Evolutionary conservation across 2,797 vertebrate genomes (phyloP), one percentile per base, ranked within the genome.

Genomic region (Liparis tanakae): DNA sequence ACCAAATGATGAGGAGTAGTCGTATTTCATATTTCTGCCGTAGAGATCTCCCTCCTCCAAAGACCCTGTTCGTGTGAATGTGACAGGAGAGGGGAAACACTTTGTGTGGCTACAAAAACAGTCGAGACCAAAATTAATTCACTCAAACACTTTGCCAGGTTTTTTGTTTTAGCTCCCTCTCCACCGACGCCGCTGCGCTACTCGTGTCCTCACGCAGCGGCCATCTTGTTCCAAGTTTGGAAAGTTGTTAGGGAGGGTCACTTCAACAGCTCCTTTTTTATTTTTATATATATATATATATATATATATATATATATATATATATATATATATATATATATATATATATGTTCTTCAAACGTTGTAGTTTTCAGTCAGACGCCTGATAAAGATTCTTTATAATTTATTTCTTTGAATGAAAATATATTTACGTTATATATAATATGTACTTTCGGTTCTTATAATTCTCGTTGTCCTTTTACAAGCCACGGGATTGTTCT

Each of bases 361-460:
- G 64, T 83, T 82, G 82, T 92, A 87, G 83, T 88, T 93, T 88
- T 90, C 81, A 90, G 84, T 92, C 92, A 84, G 84, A 91, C 88
- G 88, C 87, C 90, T 67, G 59, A 83, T 92, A 93, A 93, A 94
- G 92, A 93, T 90, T 94, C 88, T 91, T 92, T 91, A 94, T 94
- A 95, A 94, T 95, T 95, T 94, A 94, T 93, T 94, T 93, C 88
- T 94, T 92, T 92, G 91, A 94, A 94, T 94, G 94, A 95, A 95
- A 95, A 95, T 95, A 95, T 94, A 95, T 94, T 93, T 94, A 92
- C 86, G 85, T 78, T 92, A 93, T 94, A 95, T 95, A 94, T 94
- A 90, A 86, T 92, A 91, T 94, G 91, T 92, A 89, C 83, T 88
- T 93, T 93, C 85, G 53, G 89, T 94, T 78, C 74, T 85, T 77